A percentile compares a stretch with the other conserved stretches of the same genome.
Conservation (phyloP, 2,797 vertebrate genomes). For the Tamandua tetradactyla region DNA sequence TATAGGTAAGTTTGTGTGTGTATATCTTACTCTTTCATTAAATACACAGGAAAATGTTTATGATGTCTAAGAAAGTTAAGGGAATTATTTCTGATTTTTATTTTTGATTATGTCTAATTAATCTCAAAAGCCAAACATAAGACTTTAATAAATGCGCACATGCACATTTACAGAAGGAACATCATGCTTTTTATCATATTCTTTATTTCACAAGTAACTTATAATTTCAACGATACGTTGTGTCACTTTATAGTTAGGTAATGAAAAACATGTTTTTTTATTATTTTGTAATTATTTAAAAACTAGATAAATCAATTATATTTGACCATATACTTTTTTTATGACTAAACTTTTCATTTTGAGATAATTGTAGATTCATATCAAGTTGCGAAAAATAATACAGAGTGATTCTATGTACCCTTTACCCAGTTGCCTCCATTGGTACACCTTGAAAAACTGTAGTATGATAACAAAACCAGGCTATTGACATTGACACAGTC, state of each 20-base stretch:
- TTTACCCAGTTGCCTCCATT: too few relatives aligned
- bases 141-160: not conserved
- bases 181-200: not conserved
- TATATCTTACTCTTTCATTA: not conserved
- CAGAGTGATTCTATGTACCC: too few relatives aligned
- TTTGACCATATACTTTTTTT: too few relatives aligned
- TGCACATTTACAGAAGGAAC: conserved; percentile 16
- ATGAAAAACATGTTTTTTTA: not conserved
- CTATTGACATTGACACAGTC: too few relatives aligned
- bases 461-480: too few relatives aligned
- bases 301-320: not conserved
- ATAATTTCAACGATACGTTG: conserved; percentile 8
- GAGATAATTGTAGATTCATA: too few relatives aligned
- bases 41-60: not conserved
- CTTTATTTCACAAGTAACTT: not conserved
- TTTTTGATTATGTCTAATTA: conserved; percentile 27
- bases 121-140: not conserved
- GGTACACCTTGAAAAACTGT: too few relatives aligned
- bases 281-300: not conserved
- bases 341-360: too few relatives aligned
- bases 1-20: not conserved
- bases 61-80: not conserved
- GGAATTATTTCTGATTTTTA: conserved; percentile 37
- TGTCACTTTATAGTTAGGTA: not conserved
- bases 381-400: too few relatives aligned